Evolutionary conservation across 2,113 vertebrate species (phyloP), one percentile per base, ranked within the genome.

Genomic region (Forbesichthys papilliferus): DNA sequence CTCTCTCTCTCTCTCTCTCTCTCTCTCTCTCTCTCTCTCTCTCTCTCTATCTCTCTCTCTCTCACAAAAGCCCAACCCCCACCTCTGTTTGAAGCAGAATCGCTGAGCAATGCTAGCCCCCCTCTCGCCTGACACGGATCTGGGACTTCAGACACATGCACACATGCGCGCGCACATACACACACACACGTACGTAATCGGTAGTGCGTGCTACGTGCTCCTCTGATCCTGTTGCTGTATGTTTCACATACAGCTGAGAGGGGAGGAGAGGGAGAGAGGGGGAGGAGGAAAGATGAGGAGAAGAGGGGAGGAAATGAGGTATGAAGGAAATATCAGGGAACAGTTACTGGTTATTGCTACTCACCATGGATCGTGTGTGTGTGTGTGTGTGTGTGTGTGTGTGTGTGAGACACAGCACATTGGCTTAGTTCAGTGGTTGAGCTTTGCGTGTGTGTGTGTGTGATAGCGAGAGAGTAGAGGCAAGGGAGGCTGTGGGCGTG

Each of bases 181-280:
- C 11, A 11, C 11, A 11, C 36, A 42, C 36, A 3, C 5, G 4
- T 8, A 6, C 7, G 36, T 6, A 42, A 18, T 78, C 69, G 73
- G 73, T 71, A 6, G 81, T 76, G 73, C 13, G 61, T 82, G 84
- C 87, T 85, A 88, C 84, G 78, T 84, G 86, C 86, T 83, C 78
- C 81, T 78, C 83, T 75, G 80, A 81, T 77, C 84, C 85, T 73
- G 55, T 83, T 85, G 82, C 84, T 68, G 58, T 58, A 46, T 73
- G 88, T 89, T 87, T 89, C 88, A 89, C 89, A 84, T 80, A 69
- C 86, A 84, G 87, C 81, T 81, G 89, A 82, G 71, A 78, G 80
- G 70, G 67, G 75, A 72, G 74, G 48, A 27, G 76, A 70, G 27
- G 27, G 27, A 27, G 27, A 66, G 73, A 74, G 18, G 34, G 27